Evolutionary conservation across 2,113 vertebrate species (phyloP).

Genomic region (Chelonoidis abingdonii): DNA sequence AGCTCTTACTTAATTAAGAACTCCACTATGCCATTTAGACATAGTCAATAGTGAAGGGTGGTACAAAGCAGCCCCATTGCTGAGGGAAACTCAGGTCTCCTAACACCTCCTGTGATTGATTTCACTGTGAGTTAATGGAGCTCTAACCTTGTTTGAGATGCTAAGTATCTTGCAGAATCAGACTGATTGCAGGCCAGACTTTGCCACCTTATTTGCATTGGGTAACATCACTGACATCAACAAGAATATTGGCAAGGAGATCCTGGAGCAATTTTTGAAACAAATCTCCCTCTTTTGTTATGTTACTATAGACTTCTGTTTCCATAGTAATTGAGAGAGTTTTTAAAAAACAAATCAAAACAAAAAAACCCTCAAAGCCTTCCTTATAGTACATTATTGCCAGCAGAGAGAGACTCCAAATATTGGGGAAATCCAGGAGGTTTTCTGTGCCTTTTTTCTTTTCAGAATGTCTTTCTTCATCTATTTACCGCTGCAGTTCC

Average conservation of each 20-base stretch:
- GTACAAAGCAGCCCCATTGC: not conserved
- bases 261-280: not conserved
- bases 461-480: not conserved
- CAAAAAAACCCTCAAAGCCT: not conserved
- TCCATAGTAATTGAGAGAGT: not conserved
- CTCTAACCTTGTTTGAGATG: not conserved
- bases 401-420: not conserved
- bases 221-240: not conserved
- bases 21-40: rapidly evolving
- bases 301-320: not conserved
- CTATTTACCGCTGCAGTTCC: not conserved
- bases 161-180: not conserved
- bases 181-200: not conserved
- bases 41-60: not conserved
- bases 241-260: not conserved
- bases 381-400: not conserved
- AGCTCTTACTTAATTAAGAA: not conserved
- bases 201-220: not conserved
- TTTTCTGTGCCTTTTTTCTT: not conserved
- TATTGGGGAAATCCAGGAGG: not conserved
- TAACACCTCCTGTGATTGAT: not conserved
- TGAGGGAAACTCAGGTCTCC: not conserved
- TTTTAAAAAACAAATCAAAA: not conserved
- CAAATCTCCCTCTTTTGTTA: not conserved
- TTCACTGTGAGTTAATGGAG: not conserved